Percentiles rank a stretch among this genome's conserved stretches.
Evolutionary conservation across 2,888 invertebrate genomes (phyloP).

Genomic region (Lepetodrilus schrolli): DNA sequence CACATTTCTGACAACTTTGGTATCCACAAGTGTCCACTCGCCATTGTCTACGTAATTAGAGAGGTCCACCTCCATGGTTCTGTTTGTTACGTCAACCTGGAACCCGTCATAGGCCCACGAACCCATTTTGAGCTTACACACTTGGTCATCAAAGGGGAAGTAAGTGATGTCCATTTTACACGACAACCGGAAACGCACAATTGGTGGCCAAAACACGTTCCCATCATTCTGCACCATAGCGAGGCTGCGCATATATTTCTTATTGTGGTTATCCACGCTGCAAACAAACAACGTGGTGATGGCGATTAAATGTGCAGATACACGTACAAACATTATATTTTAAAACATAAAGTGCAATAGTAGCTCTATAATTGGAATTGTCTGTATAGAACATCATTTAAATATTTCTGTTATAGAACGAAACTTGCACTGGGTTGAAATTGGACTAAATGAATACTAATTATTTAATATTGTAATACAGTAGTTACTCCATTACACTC

Average conservation of each 20-base stretch:
- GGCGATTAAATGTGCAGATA: too few relatives aligned
- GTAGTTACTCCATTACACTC: too few relatives aligned
- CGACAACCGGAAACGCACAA: conserved; percentile 78
- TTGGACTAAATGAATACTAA: too few relatives aligned
- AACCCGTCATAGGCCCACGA: conserved; percentile 73
- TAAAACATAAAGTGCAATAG: too few relatives aligned
- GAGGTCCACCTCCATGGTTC: conserved; percentile 75
- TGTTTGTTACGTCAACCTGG: conserved; percentile 70
- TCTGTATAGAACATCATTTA: too few relatives aligned
- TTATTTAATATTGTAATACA: too few relatives aligned
- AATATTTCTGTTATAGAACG: too few relatives aligned
- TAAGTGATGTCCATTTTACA: conserved; percentile 78
- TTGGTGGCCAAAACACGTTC: conserved; percentile 79
- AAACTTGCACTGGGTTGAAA: too few relatives aligned
- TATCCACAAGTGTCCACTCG: conserved; percentile 78
- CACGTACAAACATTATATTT: too few relatives aligned
- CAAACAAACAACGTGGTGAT: too few relatives aligned
- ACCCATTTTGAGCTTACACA: conserved; percentile 77
- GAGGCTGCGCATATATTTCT: conserved; percentile 78
- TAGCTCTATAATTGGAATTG: not conserved
- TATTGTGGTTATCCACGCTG: conserved; percentile 79
- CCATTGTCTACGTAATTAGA: conserved; percentile 79
- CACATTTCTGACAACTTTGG: conserved; percentile 76
- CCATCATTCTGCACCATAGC: conserved; percentile 78
- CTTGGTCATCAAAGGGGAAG: conserved; percentile 79